Conservation (phyloP, 2,888 invertebrate genomes). For the Anorthoa munda region DNA sequence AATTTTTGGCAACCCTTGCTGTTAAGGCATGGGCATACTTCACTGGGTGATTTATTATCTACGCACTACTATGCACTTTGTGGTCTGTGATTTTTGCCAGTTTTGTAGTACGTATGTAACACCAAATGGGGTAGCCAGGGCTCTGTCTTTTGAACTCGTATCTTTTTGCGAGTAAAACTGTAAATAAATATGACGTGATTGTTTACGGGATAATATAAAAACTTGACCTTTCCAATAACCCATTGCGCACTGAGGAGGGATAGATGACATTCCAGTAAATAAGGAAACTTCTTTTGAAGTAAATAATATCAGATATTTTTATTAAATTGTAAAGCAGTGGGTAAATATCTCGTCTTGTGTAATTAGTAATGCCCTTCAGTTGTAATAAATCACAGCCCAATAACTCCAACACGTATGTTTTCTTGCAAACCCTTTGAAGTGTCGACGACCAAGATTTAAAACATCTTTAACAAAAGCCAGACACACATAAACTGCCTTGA, state of each 20-base stretch:
- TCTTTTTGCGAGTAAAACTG: too few species aligned
- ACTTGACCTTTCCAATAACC: neutral
- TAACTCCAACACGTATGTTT: neutral
- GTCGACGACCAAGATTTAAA: constrained; percentile 1
- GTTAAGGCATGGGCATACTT: constrained; percentile 32
- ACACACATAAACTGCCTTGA: constrained; percentile 12
- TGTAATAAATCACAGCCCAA: neutral
- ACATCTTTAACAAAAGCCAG: constrained; percentile 41
- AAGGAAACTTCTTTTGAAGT: neutral
- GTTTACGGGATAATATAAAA: neutral
- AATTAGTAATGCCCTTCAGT: neutral
- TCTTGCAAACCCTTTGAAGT: constrained; percentile 37
- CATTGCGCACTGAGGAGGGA: neutral
- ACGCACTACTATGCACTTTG: neutral
- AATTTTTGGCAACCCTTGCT: constrained; percentile 59
- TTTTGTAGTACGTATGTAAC: neutral
- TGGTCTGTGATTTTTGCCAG: neutral
- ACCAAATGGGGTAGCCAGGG: neutral
- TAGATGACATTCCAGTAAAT: neutral
- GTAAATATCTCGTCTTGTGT: neutral
- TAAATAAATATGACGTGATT: too few species aligned
- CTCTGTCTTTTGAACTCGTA: too few species aligned
- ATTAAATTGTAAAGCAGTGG: too few species aligned
- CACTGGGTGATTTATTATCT: constrained; percentile 9
- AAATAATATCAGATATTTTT: neutral